Evolutionary conservation across 2,797 vertebrate species (phyloP).

Genomic region (Todus mexicanus): DNA sequence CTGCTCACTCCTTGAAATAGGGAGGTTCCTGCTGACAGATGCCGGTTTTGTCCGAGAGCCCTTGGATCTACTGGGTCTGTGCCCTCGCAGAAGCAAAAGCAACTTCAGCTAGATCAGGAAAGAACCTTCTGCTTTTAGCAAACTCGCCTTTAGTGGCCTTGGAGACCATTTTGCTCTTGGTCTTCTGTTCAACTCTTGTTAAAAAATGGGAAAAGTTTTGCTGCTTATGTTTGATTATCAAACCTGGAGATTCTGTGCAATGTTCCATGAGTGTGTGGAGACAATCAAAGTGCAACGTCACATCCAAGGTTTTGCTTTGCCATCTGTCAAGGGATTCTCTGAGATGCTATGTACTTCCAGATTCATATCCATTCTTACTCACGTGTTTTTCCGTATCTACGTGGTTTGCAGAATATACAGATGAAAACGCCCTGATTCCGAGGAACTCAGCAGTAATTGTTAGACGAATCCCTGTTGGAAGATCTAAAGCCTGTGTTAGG

Average conservation of each 20-base stretch:
- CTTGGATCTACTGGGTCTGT: not conserved
- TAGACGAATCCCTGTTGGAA: conserved; percentile 88
- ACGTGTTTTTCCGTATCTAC: not conserved
- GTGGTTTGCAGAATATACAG: conserved; percentile 3
- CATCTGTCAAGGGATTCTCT: not conserved
- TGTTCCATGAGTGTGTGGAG: not conserved
- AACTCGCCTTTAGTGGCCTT: not conserved
- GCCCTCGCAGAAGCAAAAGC: not conserved
- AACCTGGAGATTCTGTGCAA: not conserved
- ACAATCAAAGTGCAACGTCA: not conserved
- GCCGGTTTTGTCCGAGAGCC: not conserved
- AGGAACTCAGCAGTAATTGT: conserved; percentile 38
- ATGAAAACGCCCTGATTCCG: conserved; percentile 34
- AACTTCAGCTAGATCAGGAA: not conserved
- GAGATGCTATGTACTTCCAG: not conserved
- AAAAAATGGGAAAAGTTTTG: not conserved
- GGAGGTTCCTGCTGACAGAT: not conserved
- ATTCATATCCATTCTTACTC: not conserved
- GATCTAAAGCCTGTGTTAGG: conserved; percentile 85
- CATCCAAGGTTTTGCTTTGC: not conserved
- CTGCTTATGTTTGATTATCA: not conserved
- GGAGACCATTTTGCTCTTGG: not conserved
- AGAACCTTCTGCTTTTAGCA: not conserved
- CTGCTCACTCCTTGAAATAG: not conserved
- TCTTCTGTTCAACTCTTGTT: not conserved